Evolutionary conservation across 2,888 invertebrate genomes (phyloP).

Genomic region (Euplexia lucipara): DNA sequence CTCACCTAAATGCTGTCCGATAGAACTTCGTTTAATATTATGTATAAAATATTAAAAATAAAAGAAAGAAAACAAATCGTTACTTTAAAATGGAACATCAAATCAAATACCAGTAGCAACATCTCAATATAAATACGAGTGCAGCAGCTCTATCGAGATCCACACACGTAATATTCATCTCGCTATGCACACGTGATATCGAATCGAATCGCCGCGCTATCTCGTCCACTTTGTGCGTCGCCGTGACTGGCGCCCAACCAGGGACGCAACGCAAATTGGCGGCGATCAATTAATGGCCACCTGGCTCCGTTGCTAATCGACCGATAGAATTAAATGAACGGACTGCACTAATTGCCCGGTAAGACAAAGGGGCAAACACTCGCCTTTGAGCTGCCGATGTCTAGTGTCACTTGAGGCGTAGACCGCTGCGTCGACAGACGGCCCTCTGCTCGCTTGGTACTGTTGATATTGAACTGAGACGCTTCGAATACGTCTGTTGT

Average conservation of each 20-base stretch:
- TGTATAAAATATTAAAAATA: not conserved
- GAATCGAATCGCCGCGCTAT: conserved; percentile 69
- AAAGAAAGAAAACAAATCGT: not conserved
- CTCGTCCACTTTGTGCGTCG: conserved; percentile 71
- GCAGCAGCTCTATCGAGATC: conserved; percentile 43
- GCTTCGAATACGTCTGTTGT: conserved; percentile 59
- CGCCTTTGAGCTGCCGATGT: conserved; percentile 86
- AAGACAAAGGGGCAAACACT: conserved; percentile 91
- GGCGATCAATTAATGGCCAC: conserved; percentile 87
- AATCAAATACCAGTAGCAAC: conserved; percentile 17
- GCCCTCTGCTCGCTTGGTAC: conserved; percentile 66
- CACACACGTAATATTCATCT: conserved; percentile 66
- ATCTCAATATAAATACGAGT: conserved; percentile 25
- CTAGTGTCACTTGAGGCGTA: conserved; percentile 89
- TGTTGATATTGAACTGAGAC: conserved; percentile 71
- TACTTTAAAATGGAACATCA: conserved; percentile 19
- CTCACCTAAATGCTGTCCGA: too few species aligned
- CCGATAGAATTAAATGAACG: conserved; percentile 91
- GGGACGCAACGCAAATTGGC: conserved; percentile 84
- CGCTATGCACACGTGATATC: conserved; percentile 67
- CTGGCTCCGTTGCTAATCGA: conserved; percentile 89
- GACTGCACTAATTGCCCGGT: conserved; percentile 89
- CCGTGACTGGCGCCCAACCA: conserved; percentile 77
- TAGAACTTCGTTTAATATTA: not conserved
- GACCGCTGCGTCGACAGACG: conserved; percentile 76